A percentile compares a stretch with the other conserved stretches of the same genome.
These are phyloP conservation scores for Alligator sinensis DNA, from an alignment of 2,113 vertebrate genomes.

Conservation along the genomic window DNA sequence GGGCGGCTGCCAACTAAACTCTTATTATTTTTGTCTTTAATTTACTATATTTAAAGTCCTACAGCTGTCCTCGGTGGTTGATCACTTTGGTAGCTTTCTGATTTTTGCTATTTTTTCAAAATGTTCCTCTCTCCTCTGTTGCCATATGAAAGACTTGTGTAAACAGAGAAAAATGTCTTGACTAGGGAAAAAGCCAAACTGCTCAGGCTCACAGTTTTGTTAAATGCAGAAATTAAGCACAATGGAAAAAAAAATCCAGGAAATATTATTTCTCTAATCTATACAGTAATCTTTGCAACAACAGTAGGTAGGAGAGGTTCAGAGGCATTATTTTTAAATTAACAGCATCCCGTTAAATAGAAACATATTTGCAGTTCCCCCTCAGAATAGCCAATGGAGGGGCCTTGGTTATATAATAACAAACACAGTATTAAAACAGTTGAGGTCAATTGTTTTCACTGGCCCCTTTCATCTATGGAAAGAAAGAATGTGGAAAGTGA, in stretches of 20 bases:
- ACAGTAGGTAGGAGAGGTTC: conserved; percentile 8
- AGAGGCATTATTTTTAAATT: background rate
- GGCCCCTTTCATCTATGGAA: conserved; percentile 10
- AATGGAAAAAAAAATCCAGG: background rate
- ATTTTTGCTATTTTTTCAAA: background rate
- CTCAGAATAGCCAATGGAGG: background rate
- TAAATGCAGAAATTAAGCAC: background rate
- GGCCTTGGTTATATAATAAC: conserved; percentile 1
- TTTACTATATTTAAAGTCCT: background rate
- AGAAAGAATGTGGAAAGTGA: conserved; percentile 51
- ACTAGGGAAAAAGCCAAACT: background rate
- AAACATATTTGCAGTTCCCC: background rate
- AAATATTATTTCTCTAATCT: background rate
- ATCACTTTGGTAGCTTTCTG: background rate
- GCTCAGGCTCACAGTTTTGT: background rate
- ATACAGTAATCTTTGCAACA: background rate
- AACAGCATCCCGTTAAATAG: background rate
- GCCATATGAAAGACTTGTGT: background rate
- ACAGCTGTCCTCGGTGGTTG: background rate
- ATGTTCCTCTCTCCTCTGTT: background rate
- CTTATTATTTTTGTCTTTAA: background rate
- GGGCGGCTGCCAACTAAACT: background rate
- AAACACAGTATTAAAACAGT: background rate
- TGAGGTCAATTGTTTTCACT: conserved; percentile 71
- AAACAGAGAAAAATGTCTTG: background rate